Evolutionary conservation across 2,888 invertebrate species (phyloP).

Genomic region (Dinocampus coccinellae): DNA sequence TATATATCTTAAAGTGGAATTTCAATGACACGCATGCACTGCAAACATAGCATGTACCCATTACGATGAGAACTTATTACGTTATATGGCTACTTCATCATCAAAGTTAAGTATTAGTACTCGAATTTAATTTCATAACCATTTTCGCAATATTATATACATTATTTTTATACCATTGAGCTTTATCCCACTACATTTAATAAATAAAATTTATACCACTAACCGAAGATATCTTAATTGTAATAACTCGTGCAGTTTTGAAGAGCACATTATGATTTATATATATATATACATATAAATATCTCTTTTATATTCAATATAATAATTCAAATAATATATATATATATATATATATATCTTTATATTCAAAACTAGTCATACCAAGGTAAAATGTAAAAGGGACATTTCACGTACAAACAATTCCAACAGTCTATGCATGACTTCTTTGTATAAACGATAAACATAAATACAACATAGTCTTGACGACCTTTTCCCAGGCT

Average conservation of each 20-base stretch:
- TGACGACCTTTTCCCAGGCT: background rate
- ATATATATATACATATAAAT: no score
- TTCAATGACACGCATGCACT: constrained; percentile 7
- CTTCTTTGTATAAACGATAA: background rate
- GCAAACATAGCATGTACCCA: background rate
- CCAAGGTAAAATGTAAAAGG: background rate
- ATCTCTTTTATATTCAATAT: no score
- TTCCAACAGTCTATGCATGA: background rate
- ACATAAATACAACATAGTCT: background rate
- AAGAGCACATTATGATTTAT: no score
- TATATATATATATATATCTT: no score
- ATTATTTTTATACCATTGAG: background rate
- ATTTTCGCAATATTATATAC: background rate
- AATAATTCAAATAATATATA: background rate
- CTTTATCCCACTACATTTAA: no score
- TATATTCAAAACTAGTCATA: background rate
- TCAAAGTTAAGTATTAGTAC: constrained; percentile 21
- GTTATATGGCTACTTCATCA: constrained; percentile 11
- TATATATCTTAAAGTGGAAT: constrained; percentile 9
- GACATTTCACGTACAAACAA: background rate
- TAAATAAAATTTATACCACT: no score
- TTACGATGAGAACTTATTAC: background rate
- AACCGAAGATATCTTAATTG: no score
- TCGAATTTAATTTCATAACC: constrained; percentile 11
- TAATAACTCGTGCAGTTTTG: no score